A percentile compares a stretch with the other conserved stretches of the same genome.
These are phyloP conservation scores for Drosophila nebulosa DNA, from an alignment of 1,140 invertebrate genomes.

Conservation along the genomic window DNA sequence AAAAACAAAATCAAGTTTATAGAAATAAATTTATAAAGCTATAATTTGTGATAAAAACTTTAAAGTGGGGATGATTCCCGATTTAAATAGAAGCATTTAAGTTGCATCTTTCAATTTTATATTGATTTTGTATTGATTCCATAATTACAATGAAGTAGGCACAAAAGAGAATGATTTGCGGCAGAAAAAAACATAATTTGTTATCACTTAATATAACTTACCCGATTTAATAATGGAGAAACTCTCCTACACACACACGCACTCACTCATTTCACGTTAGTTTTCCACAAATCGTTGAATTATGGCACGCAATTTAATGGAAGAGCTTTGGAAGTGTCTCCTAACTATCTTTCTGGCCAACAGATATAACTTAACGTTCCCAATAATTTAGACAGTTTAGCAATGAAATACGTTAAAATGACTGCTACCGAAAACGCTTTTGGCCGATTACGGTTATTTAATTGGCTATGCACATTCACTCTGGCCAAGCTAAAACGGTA, in stretches of 20 bases:
- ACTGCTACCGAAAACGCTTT: constrained; percentile 15
- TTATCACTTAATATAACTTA: not conserved
- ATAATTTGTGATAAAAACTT: too few relatives aligned
- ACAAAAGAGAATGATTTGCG: too few relatives aligned
- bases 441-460: constrained; percentile 40
- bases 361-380: not conserved
- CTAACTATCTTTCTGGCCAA: too few relatives aligned
- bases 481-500: not conserved
- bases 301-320: not conserved
- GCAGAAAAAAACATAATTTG: too few relatives aligned
- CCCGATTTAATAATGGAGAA: not conserved
- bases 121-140: too few relatives aligned
- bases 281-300: not conserved
- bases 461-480: constrained; percentile 51
- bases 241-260: not conserved
- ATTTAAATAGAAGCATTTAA: too few relatives aligned
- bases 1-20: too few relatives aligned
- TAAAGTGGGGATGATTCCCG: too few relatives aligned
- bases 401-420: not conserved
- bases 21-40: too few relatives aligned
- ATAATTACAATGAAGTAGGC: too few relatives aligned
- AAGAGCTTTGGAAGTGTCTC: not conserved
- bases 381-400: too few relatives aligned
- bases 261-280: not conserved
- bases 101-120: too few relatives aligned